Conservation (phyloP, 1,140 invertebrate genomes). For the Papilio helenus region DNA sequence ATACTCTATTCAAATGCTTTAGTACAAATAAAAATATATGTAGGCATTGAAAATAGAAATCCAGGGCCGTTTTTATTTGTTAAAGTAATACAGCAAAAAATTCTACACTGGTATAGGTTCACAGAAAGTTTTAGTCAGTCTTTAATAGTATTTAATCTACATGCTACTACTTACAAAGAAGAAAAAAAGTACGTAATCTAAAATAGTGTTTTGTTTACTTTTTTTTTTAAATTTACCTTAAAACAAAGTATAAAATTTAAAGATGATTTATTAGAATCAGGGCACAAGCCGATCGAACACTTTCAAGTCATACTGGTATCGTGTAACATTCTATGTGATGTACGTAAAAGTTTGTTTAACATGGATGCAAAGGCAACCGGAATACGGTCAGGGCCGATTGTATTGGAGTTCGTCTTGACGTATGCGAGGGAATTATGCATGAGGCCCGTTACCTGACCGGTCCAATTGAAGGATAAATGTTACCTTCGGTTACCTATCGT, state of each 20-base stretch:
- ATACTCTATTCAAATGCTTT: slow-evolving; percentile 30
- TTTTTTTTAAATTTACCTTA: too few relatives aligned
- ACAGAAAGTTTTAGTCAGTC: not conserved
- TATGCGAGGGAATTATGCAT: slow-evolving; percentile 51
- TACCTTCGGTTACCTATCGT: slow-evolving; percentile 33
- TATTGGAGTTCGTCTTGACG: slow-evolving; percentile 33
- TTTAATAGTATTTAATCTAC: too few relatives aligned
- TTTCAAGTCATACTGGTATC: not conserved
- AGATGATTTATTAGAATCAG: too few relatives aligned
- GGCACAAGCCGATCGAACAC: too few relatives aligned
- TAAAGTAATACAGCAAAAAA: not conserved
- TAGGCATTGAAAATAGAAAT: not conserved
- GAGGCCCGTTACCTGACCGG: slow-evolving; percentile 49
- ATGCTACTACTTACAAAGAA: too few relatives aligned
- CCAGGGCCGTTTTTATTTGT: slow-evolving; percentile 8
- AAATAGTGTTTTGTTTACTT: too few relatives aligned
- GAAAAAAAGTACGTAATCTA: too few relatives aligned
- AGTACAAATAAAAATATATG: slow-evolving; percentile 22
- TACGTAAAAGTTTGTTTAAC: not conserved
- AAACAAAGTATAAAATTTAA: too few relatives aligned
- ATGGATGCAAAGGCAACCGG: slow-evolving; percentile 29
- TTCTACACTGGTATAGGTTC: not conserved
- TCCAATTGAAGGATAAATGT: slow-evolving; percentile 45
- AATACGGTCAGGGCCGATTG: slow-evolving; percentile 45
- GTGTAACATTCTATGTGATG: slow-evolving; percentile 22